These are phyloP conservation scores for Hydroisotoma schaefferi DNA, from an alignment of 2,888 invertebrate species.

Conservation along the genomic window DNA sequence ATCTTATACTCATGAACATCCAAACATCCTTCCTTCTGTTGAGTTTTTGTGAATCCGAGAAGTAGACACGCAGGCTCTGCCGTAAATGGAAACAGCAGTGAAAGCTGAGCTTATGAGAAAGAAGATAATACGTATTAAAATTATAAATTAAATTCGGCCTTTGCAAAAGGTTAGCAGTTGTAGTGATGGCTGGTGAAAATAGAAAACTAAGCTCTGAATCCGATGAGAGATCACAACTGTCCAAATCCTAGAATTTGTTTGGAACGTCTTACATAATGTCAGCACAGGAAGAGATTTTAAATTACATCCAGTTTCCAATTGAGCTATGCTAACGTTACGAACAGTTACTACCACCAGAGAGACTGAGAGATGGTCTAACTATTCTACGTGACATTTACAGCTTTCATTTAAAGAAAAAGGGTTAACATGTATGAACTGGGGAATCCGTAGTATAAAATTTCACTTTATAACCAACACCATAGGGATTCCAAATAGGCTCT, in stretches of 20 bases:
- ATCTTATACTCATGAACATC: no score
- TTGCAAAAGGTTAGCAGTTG: neutral
- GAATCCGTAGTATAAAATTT: constrained; percentile 5
- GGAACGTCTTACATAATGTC: neutral
- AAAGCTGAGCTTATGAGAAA: no score
- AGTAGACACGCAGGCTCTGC: no score
- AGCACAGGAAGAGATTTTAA: neutral
- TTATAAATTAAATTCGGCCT: no score
- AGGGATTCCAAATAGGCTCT: constrained; percentile 1
- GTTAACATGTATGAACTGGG: neutral
- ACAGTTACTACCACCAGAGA: no score
- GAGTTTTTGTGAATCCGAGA: no score
- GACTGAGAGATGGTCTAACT: no score
- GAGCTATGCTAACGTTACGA: no score
- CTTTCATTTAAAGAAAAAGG: constrained; percentile 5
- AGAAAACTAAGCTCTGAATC: constrained; percentile 1
- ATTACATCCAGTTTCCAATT: no score
- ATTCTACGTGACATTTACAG: neutral
- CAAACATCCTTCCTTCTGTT: no score
- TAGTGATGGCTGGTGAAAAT: neutral
- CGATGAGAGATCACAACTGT: constrained; percentile 1
- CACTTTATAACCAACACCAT: constrained; percentile 6
- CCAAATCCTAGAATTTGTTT: neutral
- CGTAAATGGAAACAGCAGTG: no score
- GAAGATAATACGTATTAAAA: no score